Base-by-base conservation (phyloP, 2,113 vertebrate species). In the Athene cunicularia region DNA sequence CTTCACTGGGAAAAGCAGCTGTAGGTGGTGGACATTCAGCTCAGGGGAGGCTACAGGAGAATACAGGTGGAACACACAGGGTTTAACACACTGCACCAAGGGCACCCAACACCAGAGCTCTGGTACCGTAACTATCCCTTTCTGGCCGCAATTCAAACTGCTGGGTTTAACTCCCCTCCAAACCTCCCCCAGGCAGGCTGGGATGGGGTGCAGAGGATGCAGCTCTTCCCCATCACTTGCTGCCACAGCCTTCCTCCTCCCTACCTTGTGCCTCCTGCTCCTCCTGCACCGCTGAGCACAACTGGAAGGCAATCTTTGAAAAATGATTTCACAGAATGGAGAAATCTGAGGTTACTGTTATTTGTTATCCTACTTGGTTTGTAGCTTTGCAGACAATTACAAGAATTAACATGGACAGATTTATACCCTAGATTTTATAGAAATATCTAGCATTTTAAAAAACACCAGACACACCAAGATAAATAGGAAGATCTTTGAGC, bases 21-120 rank as follows among this genome's bases (percentile, higher is more conserved):
- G 75, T 45, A 56, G 43, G 43, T 9, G 32, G 19, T 8, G 18
- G 21, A 66, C 5, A 5, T 50, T 35, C 18, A 10, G 45, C 30
- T 60, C 1, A 0, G 1, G 2, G 17, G 14, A 49, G 4, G 19
- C 32, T 35, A 5, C 0, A 1, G 9, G 58, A 75, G 12, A 59
- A 12, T 0, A 60, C 0, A 0, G 15, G 0, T 21, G 39, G 60
- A 63, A 47, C 79, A 12, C 1, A 2, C 9, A 0, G 0, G 2
- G 7, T 3, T 80, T 66, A n/a, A n/a, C n/a, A n/a, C 3, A 15
- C 1, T 11, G 22, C 67, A 63, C 67, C 35, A 11, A 23, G 37
- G 55, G 37, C 16, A 66, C 16, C 49, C 58, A 39, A 28, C 41
- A 30, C 39, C 33, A 75, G 15, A 71, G 67, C 60, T 47, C 39